These are phyloP conservation scores for Protonibea diacanthus DNA, from an alignment of 2,797 vertebrate genomes.

Conservation along the genomic window DNA sequence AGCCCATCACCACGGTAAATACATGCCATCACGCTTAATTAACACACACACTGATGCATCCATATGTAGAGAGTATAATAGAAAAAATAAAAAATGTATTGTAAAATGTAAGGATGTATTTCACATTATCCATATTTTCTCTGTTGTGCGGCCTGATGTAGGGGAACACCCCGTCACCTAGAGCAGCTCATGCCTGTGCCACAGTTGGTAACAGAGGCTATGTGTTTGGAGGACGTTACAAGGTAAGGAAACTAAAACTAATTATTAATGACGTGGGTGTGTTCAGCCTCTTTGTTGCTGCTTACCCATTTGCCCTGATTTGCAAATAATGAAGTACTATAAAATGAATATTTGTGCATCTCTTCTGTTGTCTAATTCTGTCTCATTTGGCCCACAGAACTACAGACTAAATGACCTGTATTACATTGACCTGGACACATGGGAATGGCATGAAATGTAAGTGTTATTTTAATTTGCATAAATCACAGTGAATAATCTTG, in stretches of 20 bases:
- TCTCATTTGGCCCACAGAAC: conserved; percentile 82
- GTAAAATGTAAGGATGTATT: no score
- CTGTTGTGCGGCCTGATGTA: conserved; percentile 55
- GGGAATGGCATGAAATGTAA: conserved; percentile 97
- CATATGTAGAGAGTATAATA: neutral
- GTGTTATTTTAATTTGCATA: conserved; percentile 41
- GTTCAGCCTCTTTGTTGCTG: neutral
- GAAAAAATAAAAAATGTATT: neutral
- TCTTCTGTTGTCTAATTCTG: neutral
- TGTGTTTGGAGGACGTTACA: conserved; percentile 95
- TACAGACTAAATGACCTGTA: conserved; percentile 95
- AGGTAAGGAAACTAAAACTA: conserved; percentile 78
- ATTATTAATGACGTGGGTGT: no score
- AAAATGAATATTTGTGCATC: neutral
- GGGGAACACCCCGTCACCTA: conserved; percentile 93
- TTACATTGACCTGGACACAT: conserved; percentile 93
- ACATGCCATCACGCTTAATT: neutral
- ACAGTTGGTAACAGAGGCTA: conserved; percentile 93
- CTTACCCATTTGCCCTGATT: neutral
- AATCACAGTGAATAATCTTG: neutral
- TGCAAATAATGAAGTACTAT: neutral
- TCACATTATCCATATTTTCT: neutral
- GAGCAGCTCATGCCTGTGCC: conserved; percentile 96
- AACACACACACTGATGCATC: neutral
- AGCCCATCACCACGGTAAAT: conserved; percentile 92